Conservation (phyloP, 2,113 vertebrate species). For the Arvicanthis niloticus region DNA sequence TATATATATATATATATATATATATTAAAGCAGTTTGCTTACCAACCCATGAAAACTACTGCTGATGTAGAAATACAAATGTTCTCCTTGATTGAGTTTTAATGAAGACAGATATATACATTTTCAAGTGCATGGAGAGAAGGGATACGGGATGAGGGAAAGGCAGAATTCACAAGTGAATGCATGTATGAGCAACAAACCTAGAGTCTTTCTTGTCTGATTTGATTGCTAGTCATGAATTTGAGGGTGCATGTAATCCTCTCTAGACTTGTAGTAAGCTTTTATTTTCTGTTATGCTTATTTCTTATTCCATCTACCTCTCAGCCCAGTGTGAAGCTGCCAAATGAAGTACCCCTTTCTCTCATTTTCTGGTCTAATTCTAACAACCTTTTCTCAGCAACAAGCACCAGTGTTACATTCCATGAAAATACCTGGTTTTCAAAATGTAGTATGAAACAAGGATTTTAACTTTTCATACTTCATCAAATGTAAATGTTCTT, state of each 20-base stretch:
- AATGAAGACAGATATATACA: constrained; percentile 73
- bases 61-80: constrained; percentile 72
- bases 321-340: background rate
- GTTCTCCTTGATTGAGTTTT: constrained; percentile 76
- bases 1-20: constrained; percentile 66
- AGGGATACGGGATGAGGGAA: background rate
- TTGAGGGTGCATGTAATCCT: background rate
- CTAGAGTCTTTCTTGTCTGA: constrained; percentile 9
- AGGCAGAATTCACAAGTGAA: background rate
- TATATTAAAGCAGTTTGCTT: constrained; percentile 70
- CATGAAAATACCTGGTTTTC: constrained; percentile 44
- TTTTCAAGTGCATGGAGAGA: background rate
- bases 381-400: constrained; percentile 19
- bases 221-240: background rate
- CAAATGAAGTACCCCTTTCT: background rate
- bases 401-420: constrained; percentile 25
- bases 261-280: background rate
- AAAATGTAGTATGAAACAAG: background rate
- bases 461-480: background rate
- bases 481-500: background rate
- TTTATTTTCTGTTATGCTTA: background rate
- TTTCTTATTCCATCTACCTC: constrained; percentile 28
- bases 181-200: background rate
- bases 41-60: constrained; percentile 70
- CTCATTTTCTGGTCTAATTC: constrained; percentile 64